Base-by-base conservation (phyloP, 2,888 invertebrate genomes). In the Rhingia campestris region DNA sequence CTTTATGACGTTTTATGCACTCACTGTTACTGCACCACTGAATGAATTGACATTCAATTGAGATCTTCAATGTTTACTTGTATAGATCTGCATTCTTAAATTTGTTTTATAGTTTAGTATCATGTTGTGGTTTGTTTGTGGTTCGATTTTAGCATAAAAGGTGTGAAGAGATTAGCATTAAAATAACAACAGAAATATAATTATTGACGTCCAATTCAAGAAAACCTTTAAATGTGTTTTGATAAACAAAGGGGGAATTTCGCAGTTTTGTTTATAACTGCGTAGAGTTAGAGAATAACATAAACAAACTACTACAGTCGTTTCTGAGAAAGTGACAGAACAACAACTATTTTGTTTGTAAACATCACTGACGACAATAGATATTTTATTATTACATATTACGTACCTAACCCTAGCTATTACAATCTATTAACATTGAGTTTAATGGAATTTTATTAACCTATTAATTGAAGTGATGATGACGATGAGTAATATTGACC, bases 11-110 rank as follows among this genome's bases (percentile, higher is more conserved):
- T 74, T 58, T 51, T 33, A 5, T 32, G 41, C 5, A 2, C 2
- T 22, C 22, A 22, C 22, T 22, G 22, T 45, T 54, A 30, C 37
- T 35, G 32, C 54, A 56, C 47, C 37, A 30, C 56, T 53, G 51
- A 61, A 10, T 41, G 22, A 59, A 59, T 33, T 53, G 53, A 53
- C 61, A 72, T 61, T 72, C 59, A 70, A 41, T 70, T 59, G 43
- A 47, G 10, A 49, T 58, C 39, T 49, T 51, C 51, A 59, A 70
- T 51, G 41, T 33, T 14, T 59, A 58, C 4, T n/a, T n/a, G n/a
- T n/a, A n/a, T n/a, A n/a, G n/a, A n/a, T n/a, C 6, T 39, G 45
- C 12, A 30, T 35, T 35, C 41, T 30, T 35, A 6, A 12, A n/a
- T 67, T 43, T 53, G 0, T 53, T 32, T 12, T 51, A 30, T 41